A percentile compares a stretch with the other conserved stretches of the same genome.
Conservation (phyloP, 2,888 invertebrate species). For the Cosmopolites sordidus region DNA sequence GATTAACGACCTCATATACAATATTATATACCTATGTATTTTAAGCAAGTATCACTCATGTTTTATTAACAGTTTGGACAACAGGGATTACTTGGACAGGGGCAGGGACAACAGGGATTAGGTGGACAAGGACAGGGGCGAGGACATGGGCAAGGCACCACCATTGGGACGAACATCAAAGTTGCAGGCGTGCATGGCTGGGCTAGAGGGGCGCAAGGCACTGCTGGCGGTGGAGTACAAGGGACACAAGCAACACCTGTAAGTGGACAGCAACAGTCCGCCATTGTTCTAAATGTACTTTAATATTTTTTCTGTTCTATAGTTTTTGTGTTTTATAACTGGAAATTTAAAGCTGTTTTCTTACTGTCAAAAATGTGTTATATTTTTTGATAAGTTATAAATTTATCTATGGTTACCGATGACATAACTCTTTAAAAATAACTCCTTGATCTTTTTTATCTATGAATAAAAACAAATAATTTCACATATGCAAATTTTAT, state of each 20-base stretch:
- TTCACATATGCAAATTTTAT: too few relatives aligned
- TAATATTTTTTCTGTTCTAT: background rate
- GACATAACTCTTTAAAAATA: too few relatives aligned
- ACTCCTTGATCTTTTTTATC: too few relatives aligned
- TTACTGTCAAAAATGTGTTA: too few relatives aligned
- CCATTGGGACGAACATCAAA: slow-evolving; percentile 24
- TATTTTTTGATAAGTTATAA: too few relatives aligned
- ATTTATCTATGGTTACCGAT: too few relatives aligned
- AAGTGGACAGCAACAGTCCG: slow-evolving; percentile 28
- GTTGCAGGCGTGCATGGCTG: slow-evolving; percentile 31
- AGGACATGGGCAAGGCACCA: slow-evolving; percentile 23
- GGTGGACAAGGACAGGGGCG: slow-evolving; percentile 23
- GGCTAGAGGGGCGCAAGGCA: slow-evolving; percentile 28
- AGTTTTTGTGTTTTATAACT: background rate
- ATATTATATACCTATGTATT: too few relatives aligned
- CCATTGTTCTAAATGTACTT: slow-evolving; percentile 9
- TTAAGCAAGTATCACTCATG: too few relatives aligned
- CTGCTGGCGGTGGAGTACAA: slow-evolving; percentile 28
- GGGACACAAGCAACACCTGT: slow-evolving; percentile 27
- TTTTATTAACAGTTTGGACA: too few relatives aligned
- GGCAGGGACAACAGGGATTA: background rate
- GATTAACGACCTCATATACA: too few relatives aligned
- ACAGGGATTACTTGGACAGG: too few relatives aligned
- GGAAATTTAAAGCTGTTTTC: background rate
- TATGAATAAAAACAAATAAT: too few relatives aligned